Evolutionary conservation across 2,888 invertebrate genomes (phyloP), one percentile per base, ranked within the genome.

Genomic region (Hipparchia sbordonii): DNA sequence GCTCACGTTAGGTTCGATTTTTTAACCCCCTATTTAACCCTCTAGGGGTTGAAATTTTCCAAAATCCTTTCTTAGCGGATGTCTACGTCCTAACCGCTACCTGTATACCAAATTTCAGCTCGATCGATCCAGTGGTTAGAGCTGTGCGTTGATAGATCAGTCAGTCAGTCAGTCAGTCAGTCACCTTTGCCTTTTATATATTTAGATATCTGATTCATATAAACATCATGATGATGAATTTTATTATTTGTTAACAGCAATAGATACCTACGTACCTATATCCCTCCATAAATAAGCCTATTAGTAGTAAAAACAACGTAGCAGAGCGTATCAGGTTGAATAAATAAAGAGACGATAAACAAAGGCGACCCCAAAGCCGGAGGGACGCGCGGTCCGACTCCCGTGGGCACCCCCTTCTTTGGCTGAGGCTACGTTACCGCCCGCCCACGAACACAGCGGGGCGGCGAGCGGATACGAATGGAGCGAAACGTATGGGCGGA

Each of bases 281-380:
- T 59, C 59, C 39, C 61, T 61, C 60, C 79, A 78, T 77, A 80
- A 80, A 81, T 81, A 82, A 84, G 75, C 75, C 77, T 77, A 77
- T 77, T 77, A 77, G 74, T 75, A 77, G 72, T 75, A 77, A 77
- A 77, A 77, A 77, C 77, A 77, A 76, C 74, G 76, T 74, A 73
- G 73, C 75, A 62, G 84, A 86, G 85, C 84, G 86, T 78, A 82
- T 81, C 77, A 81, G 78, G 78, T 79, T 81, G 90, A 89, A 92
- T 86, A 91, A 88, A 92, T 86, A 85, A 87, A 84, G 82, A 79
- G 82, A 83, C 82, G 82, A 85, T 89, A 92, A 87, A 92, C 92
- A 92, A 92, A 92, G 84, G 86, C 83, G 81, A 78, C 77, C 82
- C 85, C 81, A 83, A 83, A 83, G 81, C 85, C 80, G 78, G 77